Percentiles rank a stretch among this genome's conserved stretches.
Evolutionary conservation across 2,113 vertebrate species (phyloP).

Genomic region (Nerophis lumbriciformis): DNA sequence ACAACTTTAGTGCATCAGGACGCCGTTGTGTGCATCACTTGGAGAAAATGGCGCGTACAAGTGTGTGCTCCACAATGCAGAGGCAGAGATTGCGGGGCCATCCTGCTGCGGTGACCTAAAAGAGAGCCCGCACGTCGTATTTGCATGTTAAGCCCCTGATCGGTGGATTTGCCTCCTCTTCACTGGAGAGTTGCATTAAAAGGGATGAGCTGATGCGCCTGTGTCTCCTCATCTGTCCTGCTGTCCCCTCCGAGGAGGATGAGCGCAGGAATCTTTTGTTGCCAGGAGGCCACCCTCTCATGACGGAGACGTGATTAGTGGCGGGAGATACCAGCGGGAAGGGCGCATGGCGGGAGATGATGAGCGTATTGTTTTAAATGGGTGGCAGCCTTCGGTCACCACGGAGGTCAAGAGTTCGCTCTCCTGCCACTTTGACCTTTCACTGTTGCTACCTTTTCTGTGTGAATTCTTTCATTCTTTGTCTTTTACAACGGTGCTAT

Average conservation of each 20-base stretch:
- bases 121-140: conserved; percentile 36
- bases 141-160: conserved; percentile 62
- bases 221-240: conserved; percentile 51
- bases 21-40: conserved; percentile 1
- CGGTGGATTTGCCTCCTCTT: conserved; percentile 66
- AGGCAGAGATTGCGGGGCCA: conserved; percentile 18
- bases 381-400: conserved; percentile 41
- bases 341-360: conserved; percentile 27
- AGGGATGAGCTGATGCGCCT: conserved; percentile 63
- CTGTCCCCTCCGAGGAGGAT: conserved; percentile 46
- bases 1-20: neutral
- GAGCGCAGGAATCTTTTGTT: conserved; percentile 65
- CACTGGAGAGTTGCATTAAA: conserved; percentile 70
- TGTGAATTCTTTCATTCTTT: conserved; percentile 49
- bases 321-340: conserved; percentile 23
- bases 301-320: conserved; percentile 37
- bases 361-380: conserved; percentile 58
- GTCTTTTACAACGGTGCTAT: conserved; percentile 57
- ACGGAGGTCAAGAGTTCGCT: conserved; percentile 69
- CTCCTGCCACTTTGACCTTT: conserved; percentile 52
- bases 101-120: conserved; percentile 53
- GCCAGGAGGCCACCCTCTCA: conserved; percentile 40
- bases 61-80: conserved; percentile 20
- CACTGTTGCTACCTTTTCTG: conserved; percentile 53
- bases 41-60: conserved; percentile 5